phyloP scores from a whole-genome alignment of 2,113 vertebrate genomes.

The Hucho hucho region DNA sequence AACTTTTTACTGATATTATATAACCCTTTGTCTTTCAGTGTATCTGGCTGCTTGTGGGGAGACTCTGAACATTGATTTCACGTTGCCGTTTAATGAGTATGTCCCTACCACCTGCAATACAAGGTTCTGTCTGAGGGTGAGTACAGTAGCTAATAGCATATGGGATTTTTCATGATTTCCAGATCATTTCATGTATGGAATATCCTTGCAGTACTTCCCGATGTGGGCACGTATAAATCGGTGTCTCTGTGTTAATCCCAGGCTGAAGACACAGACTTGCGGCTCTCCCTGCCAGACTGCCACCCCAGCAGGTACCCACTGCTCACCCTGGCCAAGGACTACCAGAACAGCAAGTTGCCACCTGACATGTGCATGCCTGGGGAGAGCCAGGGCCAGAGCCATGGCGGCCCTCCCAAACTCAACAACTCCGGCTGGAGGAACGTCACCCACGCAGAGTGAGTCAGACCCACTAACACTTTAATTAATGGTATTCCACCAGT shows the following conservation, averaged over 20 bases:
- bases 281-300: constrained; percentile 93
- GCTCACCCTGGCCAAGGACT: constrained; percentile 92
- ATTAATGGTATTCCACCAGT: background rate
- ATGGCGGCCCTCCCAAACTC: constrained; percentile 72
- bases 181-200: no score
- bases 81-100: constrained; percentile 94
- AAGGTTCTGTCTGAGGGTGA: constrained; percentile 88
- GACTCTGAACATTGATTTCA: constrained; percentile 94
- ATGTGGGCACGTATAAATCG: background rate
- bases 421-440: constrained; percentile 89
- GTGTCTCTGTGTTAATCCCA: constrained; percentile 45
- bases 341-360: constrained; percentile 82
- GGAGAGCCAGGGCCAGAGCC: constrained; percentile 76
- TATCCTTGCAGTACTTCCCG: background rate
- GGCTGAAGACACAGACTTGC: constrained; percentile 96
- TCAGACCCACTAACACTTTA: background rate
- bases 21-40: constrained; percentile 71
- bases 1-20: no score
- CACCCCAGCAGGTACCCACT: constrained; percentile 95
- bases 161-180: background rate
- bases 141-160: constrained; percentile 27
- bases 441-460: constrained; percentile 93
- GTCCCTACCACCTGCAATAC: constrained; percentile 91
- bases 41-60: constrained; percentile 98
- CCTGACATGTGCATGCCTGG: constrained; percentile 82